These are phyloP conservation scores for Nomada ruficornis DNA, from an alignment of 2,888 invertebrate genomes.

Conservation along the genomic window DNA sequence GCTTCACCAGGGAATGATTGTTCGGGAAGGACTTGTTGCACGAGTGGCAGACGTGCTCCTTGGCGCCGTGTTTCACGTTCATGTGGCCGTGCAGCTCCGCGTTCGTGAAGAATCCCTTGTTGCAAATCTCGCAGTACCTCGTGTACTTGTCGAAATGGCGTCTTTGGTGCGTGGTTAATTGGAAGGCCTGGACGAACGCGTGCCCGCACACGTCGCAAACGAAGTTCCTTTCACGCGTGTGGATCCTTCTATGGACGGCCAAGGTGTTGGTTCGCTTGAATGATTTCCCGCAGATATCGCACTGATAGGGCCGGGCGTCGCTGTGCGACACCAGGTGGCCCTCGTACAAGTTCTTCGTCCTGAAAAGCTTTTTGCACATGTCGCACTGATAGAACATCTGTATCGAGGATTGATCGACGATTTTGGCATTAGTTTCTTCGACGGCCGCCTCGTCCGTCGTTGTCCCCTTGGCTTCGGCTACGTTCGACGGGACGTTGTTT, in stretches of 20 bases:
- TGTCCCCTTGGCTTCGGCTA: background rate
- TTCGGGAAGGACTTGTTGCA: constrained; percentile 79
- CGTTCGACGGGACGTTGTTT: background rate
- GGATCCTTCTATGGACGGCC: constrained; percentile 79
- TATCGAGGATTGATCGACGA: background rate
- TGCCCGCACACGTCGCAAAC: constrained; percentile 80
- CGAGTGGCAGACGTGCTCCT: constrained; percentile 77
- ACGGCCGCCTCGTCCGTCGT: background rate
- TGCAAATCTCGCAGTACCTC: constrained; percentile 75
- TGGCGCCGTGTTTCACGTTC: constrained; percentile 80
- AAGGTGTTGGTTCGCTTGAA: constrained; percentile 80
- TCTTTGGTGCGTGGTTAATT: constrained; percentile 77
- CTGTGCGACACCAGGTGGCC: constrained; percentile 79
- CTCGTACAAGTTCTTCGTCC: constrained; percentile 76
- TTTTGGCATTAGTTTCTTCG: background rate
- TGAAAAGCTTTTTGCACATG: constrained; percentile 75
- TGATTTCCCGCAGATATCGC: constrained; percentile 77
- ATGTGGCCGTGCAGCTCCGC: constrained; percentile 80
- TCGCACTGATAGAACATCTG: constrained; percentile 71
- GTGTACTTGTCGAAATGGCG: constrained; percentile 78
- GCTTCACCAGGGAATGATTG: constrained; percentile 76
- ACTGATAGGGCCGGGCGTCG: constrained; percentile 76
- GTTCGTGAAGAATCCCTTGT: constrained; percentile 81
- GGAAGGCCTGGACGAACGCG: constrained; percentile 79
- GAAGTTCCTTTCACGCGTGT: constrained; percentile 78